Evolutionary conservation across 2,797 vertebrate species (phyloP).

Genomic region (Myotis myotis): DNA sequence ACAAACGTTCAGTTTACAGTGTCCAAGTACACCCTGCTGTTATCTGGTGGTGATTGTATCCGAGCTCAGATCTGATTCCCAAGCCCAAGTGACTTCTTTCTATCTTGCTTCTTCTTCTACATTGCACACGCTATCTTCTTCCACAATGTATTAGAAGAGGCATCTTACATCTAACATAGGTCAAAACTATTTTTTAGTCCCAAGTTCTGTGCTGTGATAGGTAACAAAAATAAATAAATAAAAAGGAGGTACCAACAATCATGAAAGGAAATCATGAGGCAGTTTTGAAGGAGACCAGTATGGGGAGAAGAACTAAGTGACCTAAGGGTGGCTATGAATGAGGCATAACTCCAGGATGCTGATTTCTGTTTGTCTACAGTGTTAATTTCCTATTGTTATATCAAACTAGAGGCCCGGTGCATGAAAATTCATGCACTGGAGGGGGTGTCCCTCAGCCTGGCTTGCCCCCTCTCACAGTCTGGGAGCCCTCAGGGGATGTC

Average conservation of each 20-base stretch:
- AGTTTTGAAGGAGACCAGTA: neutral
- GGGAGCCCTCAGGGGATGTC: no score
- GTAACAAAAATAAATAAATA: neutral
- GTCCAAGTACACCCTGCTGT: neutral
- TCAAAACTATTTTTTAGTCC: slow-evolving; percentile 6
- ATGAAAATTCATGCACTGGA: no score
- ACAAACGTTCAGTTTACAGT: neutral
- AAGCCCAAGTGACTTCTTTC: neutral
- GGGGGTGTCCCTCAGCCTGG: no score
- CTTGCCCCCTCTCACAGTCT: no score
- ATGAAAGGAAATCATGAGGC: neutral
- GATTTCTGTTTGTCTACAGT: neutral
- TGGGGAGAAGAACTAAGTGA: neutral
- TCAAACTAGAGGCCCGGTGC: neutral
- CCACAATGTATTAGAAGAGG: neutral
- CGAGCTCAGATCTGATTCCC: neutral
- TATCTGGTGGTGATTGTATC: neutral
- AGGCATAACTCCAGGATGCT: neutral
- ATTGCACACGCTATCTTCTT: neutral
- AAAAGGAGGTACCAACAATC: neutral
- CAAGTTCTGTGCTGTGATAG: neutral
- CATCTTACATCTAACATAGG: neutral
- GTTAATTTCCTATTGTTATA: neutral
- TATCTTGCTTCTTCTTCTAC: neutral
- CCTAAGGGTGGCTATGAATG: no score